Base-by-base conservation (phyloP, 2,797 vertebrate species). In the Harpagifer antarcticus region DNA sequence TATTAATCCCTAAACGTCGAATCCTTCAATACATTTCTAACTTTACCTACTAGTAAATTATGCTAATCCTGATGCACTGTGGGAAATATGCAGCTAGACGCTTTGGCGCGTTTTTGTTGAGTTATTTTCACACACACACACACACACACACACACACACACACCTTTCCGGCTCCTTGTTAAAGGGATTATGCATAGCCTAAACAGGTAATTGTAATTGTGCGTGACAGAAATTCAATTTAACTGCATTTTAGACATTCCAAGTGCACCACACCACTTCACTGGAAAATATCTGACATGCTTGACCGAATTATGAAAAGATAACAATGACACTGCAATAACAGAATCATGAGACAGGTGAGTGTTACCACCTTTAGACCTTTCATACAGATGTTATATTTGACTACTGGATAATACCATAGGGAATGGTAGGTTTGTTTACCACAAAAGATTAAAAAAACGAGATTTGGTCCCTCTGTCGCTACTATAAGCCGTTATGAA, bases 181-280 rank as follows among this genome's bases (percentile, higher is more conserved):
- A 27, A 50, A 19, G 3, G 10, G 63, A 53, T 8, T 37, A 9
- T 37, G 33, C 8, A 37, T 37, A n/a, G n/a, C n/a, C n/a, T n/a
- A 9, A 44, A 8, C 61, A 67, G 58, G n/a, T n/a, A n/a, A n/a
- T n/a, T n/a, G 56, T 72, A 37, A 54, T 56, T 67, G 8, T 14
- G 7, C 3, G 3, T 9, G 9, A 53, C 7, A 3, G 31, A 44
- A 40, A 54, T 50, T 13, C 55, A 56, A 67, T 44, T 40, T 59
- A 59, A 68, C 63, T 12, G 20, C 57, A 76, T 80, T 84, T 43
- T 23, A 27, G 9, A 65, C 79, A 85, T 86, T 78, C 82, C 75
- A 9, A 11, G 0, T 19, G 17, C 0, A 11, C 48, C 42, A n/a
- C 61, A 40, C 1, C 50, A 5, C 3, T 8, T 47, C 6, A 10